phyloP scores from a whole-genome alignment of 2,888 invertebrate genomes.

The Epistrophella euchroma region DNA sequence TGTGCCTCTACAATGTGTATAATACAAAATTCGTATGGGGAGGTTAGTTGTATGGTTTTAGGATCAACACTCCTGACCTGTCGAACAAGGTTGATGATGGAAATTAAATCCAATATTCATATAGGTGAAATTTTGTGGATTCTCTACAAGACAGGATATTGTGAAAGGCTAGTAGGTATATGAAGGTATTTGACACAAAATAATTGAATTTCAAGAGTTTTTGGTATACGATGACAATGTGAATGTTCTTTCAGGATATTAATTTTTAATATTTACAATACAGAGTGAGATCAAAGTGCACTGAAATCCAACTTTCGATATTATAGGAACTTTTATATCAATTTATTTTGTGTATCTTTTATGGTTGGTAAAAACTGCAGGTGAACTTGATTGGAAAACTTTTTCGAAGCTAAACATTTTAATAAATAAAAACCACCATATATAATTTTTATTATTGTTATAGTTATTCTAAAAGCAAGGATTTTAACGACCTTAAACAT shows the following conservation, averaged over 20 bases:
- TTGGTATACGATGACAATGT: neutral
- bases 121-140: slow-evolving; percentile 53
- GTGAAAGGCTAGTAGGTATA: neutral
- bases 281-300: neutral
- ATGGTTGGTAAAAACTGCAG: neutral
- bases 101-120: slow-evolving; percentile 51
- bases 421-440: too few species aligned
- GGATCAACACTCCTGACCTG: slow-evolving; percentile 27
- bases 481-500: too few species aligned
- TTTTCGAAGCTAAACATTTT: neutral
- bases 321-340: neutral
- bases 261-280: slow-evolving; percentile 4
- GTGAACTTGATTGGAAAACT: neutral
- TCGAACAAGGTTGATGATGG: slow-evolving; percentile 43
- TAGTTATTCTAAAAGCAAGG: too few species aligned
- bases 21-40: slow-evolving; percentile 31
- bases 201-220: slow-evolving; percentile 42
- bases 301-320: neutral
- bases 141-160: slow-evolving; percentile 22
- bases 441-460: too few species aligned
- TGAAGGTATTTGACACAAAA: slow-evolving; percentile 15
- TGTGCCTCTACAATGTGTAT: neutral
- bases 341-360: neutral
- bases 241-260: slow-evolving; percentile 6
- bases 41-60: slow-evolving; percentile 51